Percentiles rank a stretch among this genome's conserved stretches.
These are phyloP conservation scores for Phainopepla nitens DNA, from an alignment of 2,113 vertebrate species.

Conservation along the genomic window DNA sequence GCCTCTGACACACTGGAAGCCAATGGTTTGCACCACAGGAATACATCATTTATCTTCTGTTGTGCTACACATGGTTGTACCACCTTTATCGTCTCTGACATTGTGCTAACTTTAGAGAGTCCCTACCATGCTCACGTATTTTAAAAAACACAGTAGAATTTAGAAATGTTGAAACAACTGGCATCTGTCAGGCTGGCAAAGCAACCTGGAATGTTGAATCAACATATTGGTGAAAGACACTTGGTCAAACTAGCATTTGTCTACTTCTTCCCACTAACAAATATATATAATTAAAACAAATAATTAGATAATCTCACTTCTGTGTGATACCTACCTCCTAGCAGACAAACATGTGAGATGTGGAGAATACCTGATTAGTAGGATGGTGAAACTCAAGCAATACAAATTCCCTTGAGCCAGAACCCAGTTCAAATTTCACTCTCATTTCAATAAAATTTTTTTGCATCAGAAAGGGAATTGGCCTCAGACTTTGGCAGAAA, in stretches of 20 bases:
- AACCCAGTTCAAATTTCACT: not conserved
- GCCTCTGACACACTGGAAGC: not conserved
- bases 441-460: not conserved
- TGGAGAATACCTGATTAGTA: not conserved
- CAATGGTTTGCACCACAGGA: not conserved
- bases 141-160: not conserved
- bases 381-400: not conserved
- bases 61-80: not conserved
- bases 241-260: not conserved
- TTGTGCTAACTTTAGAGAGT: not conserved
- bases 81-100: not conserved
- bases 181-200: not conserved
- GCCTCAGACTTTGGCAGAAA: not conserved
- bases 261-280: not conserved
- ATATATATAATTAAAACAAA: not conserved
- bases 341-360: accelerated
- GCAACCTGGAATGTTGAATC: not conserved
- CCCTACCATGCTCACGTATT: not conserved
- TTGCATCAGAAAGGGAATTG: not conserved
- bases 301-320: not conserved
- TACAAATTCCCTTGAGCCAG: not conserved
- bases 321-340: not conserved
- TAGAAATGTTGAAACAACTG: not conserved
- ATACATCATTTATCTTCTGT: constrained; percentile 8
- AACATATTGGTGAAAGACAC: not conserved